Base-by-base conservation (phyloP, 2,888 invertebrate species). In the Sicus ferrugineus region DNA sequence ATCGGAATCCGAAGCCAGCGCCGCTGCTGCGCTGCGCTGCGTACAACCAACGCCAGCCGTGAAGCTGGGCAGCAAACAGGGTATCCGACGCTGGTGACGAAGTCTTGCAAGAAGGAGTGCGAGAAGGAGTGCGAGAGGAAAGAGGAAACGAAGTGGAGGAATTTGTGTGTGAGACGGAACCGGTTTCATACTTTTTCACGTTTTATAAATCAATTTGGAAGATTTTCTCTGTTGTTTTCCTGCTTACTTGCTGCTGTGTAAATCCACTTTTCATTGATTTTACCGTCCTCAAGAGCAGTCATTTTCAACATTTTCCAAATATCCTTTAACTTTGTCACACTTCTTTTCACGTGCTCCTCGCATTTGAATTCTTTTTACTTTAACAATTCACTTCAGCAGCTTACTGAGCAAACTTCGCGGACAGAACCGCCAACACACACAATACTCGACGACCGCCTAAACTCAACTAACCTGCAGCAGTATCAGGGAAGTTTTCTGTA, bases 131-230 rank as follows among this genome's bases (percentile, higher is more conserved):
- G 42, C 3, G n/a, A 38, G 23, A 16, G 23, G 61, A 3, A 61
- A 23, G 26, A 16, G 42, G 61, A 42, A 26, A 26, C 59, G 38
- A 61, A 23, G 38, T 23, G n/a, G 9, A 26, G 56, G 56, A 56
- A 56, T 66, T 66, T 46, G 21, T 42, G 5, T 66, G 66, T n/a
- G 16, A 56, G 46, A 56, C 19, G 46, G 58, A 66, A 56, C 66
- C 56, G 66, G 56, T 66, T 66, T 66, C 30, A 30, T 56, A 66
- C 66, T 65, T 54, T 62, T 62, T 46, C 38, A 19, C 23, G 7
- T 62, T 62, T 62, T 28, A n/a, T 31, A 30, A 21, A 23, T 31
- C 6, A 6, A 59, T 59, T 59, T 59, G 19, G 19, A 30, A 30
- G n/a, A 52, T 23, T 7, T n/a, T n/a, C 14, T 52, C 14, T 52